Base-by-base conservation (phyloP, 2,797 vertebrate species). In the Bryconaethiops microstoma region DNA sequence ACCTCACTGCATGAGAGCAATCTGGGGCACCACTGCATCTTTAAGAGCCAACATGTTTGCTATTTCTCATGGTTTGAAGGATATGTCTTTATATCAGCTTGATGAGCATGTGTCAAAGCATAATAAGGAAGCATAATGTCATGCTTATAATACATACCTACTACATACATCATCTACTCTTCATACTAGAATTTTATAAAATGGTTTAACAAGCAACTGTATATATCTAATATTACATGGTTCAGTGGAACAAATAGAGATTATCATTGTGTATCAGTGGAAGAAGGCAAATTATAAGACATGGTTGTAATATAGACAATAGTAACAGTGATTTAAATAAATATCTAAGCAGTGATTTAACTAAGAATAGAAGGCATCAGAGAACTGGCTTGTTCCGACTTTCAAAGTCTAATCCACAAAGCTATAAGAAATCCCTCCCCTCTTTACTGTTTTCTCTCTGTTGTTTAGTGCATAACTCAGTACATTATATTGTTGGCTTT, bases 391-490 rank as follows among this genome's bases (percentile, higher is more conserved):
- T 13, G 42, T 39, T 72, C 48, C 69, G 16, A 55, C 52, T 52
- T 39, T 29, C 17, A 29, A 52, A 72, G 48, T 48, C 42, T 39
- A 19, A 6, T 67, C 45, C 23, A 42, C 25, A 40, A 62, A 21
- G 7, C 23, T 62, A 4, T 5, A n/a, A 14, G 39, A 23, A 55
- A n/a, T 1, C 8, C 65, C 71, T 35, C 21, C 14, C 50, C n/a
- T 76, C n/a, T 52, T 76, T 70, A 62, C 63, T 85, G 59, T 71
- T 62, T 54, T 42, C 21, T 29, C 76, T 75, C n/a, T 59, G 50
- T 80, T 57, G 52, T 39, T 80, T 57, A 68, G 42, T 25, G n/a
- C 55, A 76, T 62, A 45, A 45, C 19, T 52, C 52, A 16, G 29
- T 63, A 29, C 25, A 45, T 64, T 59, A 67, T 19, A 67, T 63